A percentile compares a stretch with the other conserved stretches of the same genome.
Conservation (phyloP, 2,888 invertebrate genomes). For the Caenorhabditis wallacei region DNA sequence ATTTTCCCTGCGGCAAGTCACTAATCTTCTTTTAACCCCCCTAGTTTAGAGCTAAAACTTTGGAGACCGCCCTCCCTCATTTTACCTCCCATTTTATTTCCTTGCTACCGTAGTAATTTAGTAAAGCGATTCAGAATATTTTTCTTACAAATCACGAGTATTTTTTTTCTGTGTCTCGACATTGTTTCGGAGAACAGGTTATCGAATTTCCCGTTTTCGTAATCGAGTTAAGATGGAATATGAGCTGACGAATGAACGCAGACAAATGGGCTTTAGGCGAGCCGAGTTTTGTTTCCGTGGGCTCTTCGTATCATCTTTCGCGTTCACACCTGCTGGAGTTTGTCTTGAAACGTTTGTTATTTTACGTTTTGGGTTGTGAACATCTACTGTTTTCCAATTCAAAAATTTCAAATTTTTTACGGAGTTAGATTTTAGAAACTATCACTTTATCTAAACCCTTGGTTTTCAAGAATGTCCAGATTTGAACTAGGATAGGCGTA, state of each 20-base stretch:
- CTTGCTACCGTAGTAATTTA: slow-evolving; percentile 27
- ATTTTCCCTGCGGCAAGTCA: slow-evolving; percentile 50
- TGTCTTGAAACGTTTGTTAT: slow-evolving; percentile 24
- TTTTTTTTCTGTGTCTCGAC: slow-evolving; percentile 22
- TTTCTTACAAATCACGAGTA: slow-evolving; percentile 21
- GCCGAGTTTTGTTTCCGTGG: slow-evolving; percentile 52
- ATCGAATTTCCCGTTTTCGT: slow-evolving; percentile 59
- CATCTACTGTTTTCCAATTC: background rate
- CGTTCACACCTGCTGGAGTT: slow-evolving; percentile 60
- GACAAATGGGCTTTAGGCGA: slow-evolving; percentile 48
- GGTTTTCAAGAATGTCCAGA: background rate
- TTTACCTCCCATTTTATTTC: background rate
- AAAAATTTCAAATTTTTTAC: background rate
- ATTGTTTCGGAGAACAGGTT: slow-evolving; percentile 53
- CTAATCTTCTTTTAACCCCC: slow-evolving; percentile 45
- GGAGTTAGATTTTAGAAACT: background rate
- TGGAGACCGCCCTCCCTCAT: background rate
- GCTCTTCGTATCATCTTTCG: slow-evolving; percentile 51
- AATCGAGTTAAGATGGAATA: slow-evolving; percentile 61
- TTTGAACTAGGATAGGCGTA: background rate
- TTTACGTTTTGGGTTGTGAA: slow-evolving; percentile 56
- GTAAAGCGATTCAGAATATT: background rate
- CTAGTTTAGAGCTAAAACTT: slow-evolving; percentile 1
- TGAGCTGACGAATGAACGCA: slow-evolving; percentile 53
- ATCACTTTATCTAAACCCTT: background rate